Base-by-base conservation (phyloP, 1,140 invertebrate species). In the Octopus bimaculoides region DNA sequence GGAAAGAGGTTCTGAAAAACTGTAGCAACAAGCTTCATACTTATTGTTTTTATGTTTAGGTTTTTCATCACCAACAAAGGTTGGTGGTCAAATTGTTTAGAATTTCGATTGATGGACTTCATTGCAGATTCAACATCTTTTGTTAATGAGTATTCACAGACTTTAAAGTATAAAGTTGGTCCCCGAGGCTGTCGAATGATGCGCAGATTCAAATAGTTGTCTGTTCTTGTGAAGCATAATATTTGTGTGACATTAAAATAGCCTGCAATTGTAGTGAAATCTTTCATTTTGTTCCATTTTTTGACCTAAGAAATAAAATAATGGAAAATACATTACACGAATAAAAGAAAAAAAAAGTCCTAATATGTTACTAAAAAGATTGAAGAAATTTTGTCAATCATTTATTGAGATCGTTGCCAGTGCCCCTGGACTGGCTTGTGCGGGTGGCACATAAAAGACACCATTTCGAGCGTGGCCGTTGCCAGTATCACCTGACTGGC, bases 1-100 rank as follows among this genome's bases (percentile, higher is more conserved):
- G 98, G 98, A 90, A 99, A 99, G 96, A 99, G 97, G 88, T 98
- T 98, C 91, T 99, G 97, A 88, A 99, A 98, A 92, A 96, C 98
- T 6, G 95, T 94, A 10, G 96, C 93, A 93, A 98, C 96, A 4
- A 99, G 90, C 86, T 98, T 97, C 80, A 97, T 91, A 82, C 98
- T 95, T 90, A 94, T 93, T 9, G 82, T 82, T 73, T 90, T 85
- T 0, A 94, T 94, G 78, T 93, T 94, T 86, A 99, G 98, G 89
- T 96, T 96, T 89, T 99, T 99, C 88, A 99, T 92, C 74, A 99
- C 93, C 66, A 99, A 93, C 5, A 99, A 89, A 0, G 98, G 97
- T 17, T 96, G 93, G 88, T 94, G 92, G 84, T 95, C 92, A 87
- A 96, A 99, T 66, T 95, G 94, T 84, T 94, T 94, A 77, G 87